Base-by-base conservation (phyloP, 2,888 invertebrate species). In the Drosophila diplacantha region DNA sequence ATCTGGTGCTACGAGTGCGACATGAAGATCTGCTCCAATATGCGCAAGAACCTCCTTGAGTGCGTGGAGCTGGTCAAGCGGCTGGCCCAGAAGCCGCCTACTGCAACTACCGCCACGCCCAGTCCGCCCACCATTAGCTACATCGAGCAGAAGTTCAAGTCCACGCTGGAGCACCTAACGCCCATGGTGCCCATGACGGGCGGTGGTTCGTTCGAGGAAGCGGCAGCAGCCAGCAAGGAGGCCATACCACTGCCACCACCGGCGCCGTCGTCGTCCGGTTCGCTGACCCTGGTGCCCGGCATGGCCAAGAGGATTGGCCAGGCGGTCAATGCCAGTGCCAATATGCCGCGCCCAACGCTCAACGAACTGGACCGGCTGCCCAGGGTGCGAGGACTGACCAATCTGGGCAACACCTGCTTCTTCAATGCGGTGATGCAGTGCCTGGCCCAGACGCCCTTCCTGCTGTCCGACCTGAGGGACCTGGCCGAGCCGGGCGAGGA, bases 371-470 rank as follows among this genome's bases (percentile, higher is more conserved):
- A 85, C 2, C 70, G 71, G 0, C 74, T 91, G 64, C 91, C 91
- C 0, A 89, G 92, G 38, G 92, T 93, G 1, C 89, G 96, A 89
- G 98, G 98, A 0, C 89, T 98, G 39, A 91, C 91, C 51, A 98
- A 98, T 89, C 90, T 98, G 85, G 98, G 98, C 49, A 98, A 98
- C 87, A 98, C 98, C 0, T 98, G 98, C 87, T 98, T 97, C 89
- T 97, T 98, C 87, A 98, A 98, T 90, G 96, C 98, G 26, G 97
- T 98, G 9, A 92, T 98, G 90, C 98, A 98, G 89, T 96, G 96
- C 86, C 90, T 97, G 78, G 94, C 94, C 3, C 95, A 95, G 87
- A 96, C 96, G 5, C 95, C 95, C 1, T 95, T 92, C 87, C 89
- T 95, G 71, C 88, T 93, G 44, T 90, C 91, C 84, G 92, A 94